Evolutionary conservation across 2,797 vertebrate species (phyloP), one percentile per base, ranked within the genome.

Genomic region (Limosa lapponica): DNA sequence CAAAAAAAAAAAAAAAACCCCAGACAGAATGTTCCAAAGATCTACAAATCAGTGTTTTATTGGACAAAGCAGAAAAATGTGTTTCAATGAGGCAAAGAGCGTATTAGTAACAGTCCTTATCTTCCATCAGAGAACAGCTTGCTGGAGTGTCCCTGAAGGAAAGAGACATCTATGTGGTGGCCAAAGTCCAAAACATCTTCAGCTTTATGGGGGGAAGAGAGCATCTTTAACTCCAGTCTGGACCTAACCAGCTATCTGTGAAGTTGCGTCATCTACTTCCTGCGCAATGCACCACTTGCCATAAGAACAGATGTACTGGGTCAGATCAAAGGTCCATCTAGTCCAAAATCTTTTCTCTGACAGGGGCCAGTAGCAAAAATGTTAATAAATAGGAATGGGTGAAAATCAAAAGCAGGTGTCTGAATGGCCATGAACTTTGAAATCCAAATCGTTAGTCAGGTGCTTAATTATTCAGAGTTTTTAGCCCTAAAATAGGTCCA

Each of bases 41-140:
- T 51, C 34, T 88, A 88, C 55, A 90, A 96, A 94, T 84, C 66
- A 90, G 24, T n/a, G 80, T 87, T 93, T 96, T 94, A 87, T 91
- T 74, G 49, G 87, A 51, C 2, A 3, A 83, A 74, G 54, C 24
- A 92, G 65, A 92, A 93, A 89, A 95, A 90, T 71, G 17, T 90
- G 77, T 71, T 95, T 91, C 71, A 71, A 59, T 34, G 41, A 94
- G 48, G 41, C 64, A 87, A 44, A 62, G 48, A 59, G 6, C 64
- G 16, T 87, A 49, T 93, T 93, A 88, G 34, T 30, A 96, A 92
- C 34, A 92, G 28, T 22, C n/a, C 52, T 95, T 96, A 93, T 97
- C 96, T 96, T 77, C 64, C 77, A 95, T 93, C 93, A 94, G 83
- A 82, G 85, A 95, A 95, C 90, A 95, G 19, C 67, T 84, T 89